Evolutionary conservation across 2,888 invertebrate species (phyloP), one percentile per base, ranked within the genome.

Genomic region (Caenorhabditis becei): DNA sequence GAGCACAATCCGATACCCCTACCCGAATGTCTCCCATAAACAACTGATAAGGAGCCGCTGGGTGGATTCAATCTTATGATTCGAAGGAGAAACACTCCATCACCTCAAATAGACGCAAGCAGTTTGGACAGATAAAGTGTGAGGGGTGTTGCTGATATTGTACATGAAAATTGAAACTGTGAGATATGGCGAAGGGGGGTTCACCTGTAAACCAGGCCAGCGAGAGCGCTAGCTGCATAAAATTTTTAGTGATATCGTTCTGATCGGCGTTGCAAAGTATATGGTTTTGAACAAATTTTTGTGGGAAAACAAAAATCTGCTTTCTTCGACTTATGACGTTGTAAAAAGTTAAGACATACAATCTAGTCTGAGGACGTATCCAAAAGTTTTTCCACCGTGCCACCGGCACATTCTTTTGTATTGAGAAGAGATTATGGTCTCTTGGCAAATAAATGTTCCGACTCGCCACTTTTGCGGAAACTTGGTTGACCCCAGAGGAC

Each of bases 31-130:
- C 69, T 23, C 18, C 47, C 56, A 74, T 58, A 65, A 74, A 74
- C 72, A 74, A 74, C 72, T 74, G 72, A 74, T 74, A 74, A 74
- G 35, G 18, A 61, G 18, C 18, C n/a, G 54, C 51, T 62, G 3
- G 47, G 35, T 62, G 72, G 72, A 74, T 74, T 54, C 56, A 74
- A 74, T 65, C 58, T 63, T 47, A 58, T 58, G 58, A 65, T 74
- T 65, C 65, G 65, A 28, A 47, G 37, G 59, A 26, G 37, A 61
- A 54, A 47, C 28, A 37, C 28, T 24, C 26, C 8, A 56, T 32
- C 53, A 53, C 23, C 51, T 20, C 47, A 47, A 26, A 26, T 28
- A 26, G 10, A 66, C 44, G 66, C 58, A 58, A 58, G 67, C 69
- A 69, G n/a, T 59, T 69, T n/a, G 35, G 56, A 24, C 56, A 56